Evolutionary conservation across 2,113 vertebrate species (phyloP), one percentile per base, ranked within the genome.

Genomic region (Zosterops lateralis): DNA sequence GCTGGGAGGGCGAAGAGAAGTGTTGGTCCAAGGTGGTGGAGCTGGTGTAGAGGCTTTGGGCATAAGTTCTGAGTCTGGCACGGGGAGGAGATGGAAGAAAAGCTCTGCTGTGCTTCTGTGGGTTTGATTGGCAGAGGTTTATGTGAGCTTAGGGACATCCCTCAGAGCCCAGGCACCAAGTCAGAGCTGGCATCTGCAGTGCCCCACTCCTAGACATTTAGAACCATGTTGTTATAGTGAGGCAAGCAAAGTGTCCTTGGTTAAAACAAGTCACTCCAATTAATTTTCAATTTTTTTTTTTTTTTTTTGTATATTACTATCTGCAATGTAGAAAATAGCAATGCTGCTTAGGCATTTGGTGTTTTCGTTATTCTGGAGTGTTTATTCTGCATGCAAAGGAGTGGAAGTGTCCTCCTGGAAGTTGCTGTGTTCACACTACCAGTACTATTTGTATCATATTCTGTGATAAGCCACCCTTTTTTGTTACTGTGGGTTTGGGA

Each of bases 71-170:
- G 84, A 53, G 47, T 38, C 36, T 10, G 73, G 65, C 53, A 8
- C 0, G 3, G 87, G 91, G 60, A 0, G 0, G 81, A 50, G 92
- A 66, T 3, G 8, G 0, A 1, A 93, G 91, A 58, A 38, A 84
- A 95, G 77, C 84, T 95, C 70, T 82, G 31, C 65, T 89, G 94
- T 83, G 86, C 81, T 73, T 73, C 74, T 80, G 78, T 89, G 87
- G 71, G 16, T 92, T 51, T 73, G 87, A 31, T 66, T 91, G 32
- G 6, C 70, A 93, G 94, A 93, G 89, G 66, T 89, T 92, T 96
- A 81, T 85, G 91, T 5, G 38, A 85, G 7, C 71, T 92, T 51
- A 76, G 92, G 79, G 91, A 79, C 80, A 92, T 10, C 80, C 61
- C 87, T 54, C 65, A 92, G 89, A 81, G 87, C 89, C 78, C 81